Evolutionary conservation across 2,888 invertebrate species (phyloP).

Genomic region (Perdita meconis): DNA sequence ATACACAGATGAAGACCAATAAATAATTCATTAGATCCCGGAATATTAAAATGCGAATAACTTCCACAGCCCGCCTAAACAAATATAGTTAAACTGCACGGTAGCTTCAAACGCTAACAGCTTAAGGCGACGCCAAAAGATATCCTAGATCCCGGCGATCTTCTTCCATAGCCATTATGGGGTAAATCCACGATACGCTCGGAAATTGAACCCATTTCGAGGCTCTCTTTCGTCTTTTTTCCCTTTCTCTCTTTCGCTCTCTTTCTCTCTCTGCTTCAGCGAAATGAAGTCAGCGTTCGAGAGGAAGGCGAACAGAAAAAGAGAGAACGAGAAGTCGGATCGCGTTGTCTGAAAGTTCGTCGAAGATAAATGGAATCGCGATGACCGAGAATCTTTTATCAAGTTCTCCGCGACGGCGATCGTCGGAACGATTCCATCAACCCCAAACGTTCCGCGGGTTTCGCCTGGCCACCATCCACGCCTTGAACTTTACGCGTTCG

Average conservation of each 20-base stretch:
- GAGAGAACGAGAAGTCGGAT: background rate
- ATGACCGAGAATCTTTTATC: slow-evolving; percentile 42
- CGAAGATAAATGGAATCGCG: slow-evolving; percentile 47
- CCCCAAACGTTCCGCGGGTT: slow-evolving; percentile 21
- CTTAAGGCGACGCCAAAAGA: no score
- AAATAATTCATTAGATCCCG: no score
- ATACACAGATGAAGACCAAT: no score
- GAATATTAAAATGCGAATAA: no score
- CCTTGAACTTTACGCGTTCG: slow-evolving; percentile 54
- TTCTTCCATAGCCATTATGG: background rate
- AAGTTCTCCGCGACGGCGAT: slow-evolving; percentile 44
- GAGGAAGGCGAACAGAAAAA: background rate
- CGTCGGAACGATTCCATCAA: slow-evolving; percentile 18
- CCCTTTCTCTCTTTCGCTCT: no score
- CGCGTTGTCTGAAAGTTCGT: slow-evolving; percentile 12
- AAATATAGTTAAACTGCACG: no score
- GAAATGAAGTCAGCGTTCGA: slow-evolving; percentile 17
- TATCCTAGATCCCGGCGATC: no score
- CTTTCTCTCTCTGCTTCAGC: background rate
- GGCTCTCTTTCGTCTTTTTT: background rate
- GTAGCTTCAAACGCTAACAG: no score
- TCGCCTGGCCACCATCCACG: slow-evolving; percentile 14
- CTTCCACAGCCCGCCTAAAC: no score
- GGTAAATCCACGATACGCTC: background rate
- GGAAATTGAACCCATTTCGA: background rate